Base-by-base conservation (phyloP, 1,140 invertebrate genomes). In the Phymorhynchus buccinoides region DNA sequence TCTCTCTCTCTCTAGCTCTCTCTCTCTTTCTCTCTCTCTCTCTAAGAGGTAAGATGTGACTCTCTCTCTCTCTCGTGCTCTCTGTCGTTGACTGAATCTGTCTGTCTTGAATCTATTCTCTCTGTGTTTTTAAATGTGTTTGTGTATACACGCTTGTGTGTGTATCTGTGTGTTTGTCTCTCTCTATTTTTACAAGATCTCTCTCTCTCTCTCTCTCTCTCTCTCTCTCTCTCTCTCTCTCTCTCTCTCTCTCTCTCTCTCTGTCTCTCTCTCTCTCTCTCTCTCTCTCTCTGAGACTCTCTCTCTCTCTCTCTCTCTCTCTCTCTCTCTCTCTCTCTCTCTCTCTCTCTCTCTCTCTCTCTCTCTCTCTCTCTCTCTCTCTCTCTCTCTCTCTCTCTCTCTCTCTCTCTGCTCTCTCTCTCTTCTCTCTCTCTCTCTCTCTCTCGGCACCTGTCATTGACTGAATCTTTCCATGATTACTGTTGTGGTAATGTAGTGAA, bases 131-230 rank as follows among this genome's bases (percentile, higher is more conserved):
- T 83, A 35, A 73, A n/a, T 37, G 39, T 71, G 18, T 83, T 3
- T 37, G 35, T 83, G 12, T 56, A n/a, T 42, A 0, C 32, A 18
- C 42, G 12, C 27, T 35, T 83, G 32, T 39, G n/a, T 14, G 7
- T 82, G 7, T 56, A n/a, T 30, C n/a, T 82, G 18, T 56, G 2
- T 0, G 42, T 82, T 27, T 82, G n/a, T 56, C n/a, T 82, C 1
- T 82, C 30, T 80, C 41, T 41, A 14, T 42, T 42, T n/a, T 37
- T 37, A 37, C 41, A 14, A 16, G 12, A 12, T 62, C 41, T 35
- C 52, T 62, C 78, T 80, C 41, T 42, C 41, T 80, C 78, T 80
- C 30, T 42, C 41, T 80, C 78, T 80, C 30, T 42, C 41, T 80
- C 78, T 80, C 41, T 42, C 41, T 80, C 78, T 42, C n/a, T n/a